These are phyloP conservation scores for Cheilinus undulatus DNA, from an alignment of 2,113 vertebrate species.

Conservation along the genomic window DNA sequence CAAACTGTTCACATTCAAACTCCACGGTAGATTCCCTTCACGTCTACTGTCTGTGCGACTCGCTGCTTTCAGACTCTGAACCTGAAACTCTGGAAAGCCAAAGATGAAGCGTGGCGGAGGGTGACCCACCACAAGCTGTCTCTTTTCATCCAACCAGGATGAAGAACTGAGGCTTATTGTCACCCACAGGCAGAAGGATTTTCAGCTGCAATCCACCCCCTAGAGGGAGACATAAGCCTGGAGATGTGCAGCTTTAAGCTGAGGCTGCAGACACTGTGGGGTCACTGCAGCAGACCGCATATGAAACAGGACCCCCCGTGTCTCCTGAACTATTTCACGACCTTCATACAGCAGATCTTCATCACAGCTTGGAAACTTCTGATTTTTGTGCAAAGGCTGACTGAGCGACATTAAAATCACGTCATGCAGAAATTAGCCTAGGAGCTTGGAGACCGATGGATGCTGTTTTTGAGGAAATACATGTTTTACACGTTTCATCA, in stretches of 20 bases:
- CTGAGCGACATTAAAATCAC: background rate
- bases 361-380: conserved; percentile 2
- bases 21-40: background rate
- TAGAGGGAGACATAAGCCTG: conserved; percentile 60
- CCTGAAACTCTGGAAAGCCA: conserved; percentile 65
- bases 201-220: conserved; percentile 5
- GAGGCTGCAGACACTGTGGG: background rate
- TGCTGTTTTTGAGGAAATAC: conserved; percentile 31
- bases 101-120: conserved; percentile 57
- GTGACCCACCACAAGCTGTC: background rate
- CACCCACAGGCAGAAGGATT: background rate
- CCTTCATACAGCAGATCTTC: conserved; percentile 12
- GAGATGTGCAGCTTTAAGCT: conserved; percentile 19
- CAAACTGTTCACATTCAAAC: background rate
- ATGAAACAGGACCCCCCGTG: background rate
- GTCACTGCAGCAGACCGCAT: background rate
- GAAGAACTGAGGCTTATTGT: background rate
- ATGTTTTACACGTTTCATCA: conserved; percentile 41
- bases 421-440: background rate
- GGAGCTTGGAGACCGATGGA: background rate
- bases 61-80: conserved; percentile 37
- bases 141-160: background rate
- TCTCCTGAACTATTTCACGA: conserved; percentile 6
- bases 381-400: conserved; percentile 1
- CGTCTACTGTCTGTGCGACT: conserved; percentile 5